Evolutionary conservation across 2,888 invertebrate species (phyloP).

Genomic region (Chloromyia formosa): DNA sequence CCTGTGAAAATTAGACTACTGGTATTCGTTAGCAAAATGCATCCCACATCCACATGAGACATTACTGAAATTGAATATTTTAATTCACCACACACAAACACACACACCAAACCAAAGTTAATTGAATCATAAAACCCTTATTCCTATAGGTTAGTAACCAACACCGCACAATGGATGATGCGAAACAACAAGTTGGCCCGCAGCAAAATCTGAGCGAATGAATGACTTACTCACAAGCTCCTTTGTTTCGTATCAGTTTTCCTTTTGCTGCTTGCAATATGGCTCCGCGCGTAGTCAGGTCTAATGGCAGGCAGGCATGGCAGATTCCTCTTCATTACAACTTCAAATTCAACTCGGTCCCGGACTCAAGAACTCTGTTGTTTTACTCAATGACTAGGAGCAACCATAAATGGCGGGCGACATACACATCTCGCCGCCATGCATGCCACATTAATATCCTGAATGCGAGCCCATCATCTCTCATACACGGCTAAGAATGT

Average conservation of each 20-base stretch:
- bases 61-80: constrained; percentile 33
- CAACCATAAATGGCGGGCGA: constrained; percentile 35
- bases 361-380: constrained; percentile 5
- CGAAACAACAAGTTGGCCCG: constrained; percentile 43
- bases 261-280: constrained; percentile 3
- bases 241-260: constrained; percentile 28
- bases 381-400: constrained; percentile 21
- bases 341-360: constrained; percentile 13
- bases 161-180: constrained; percentile 9
- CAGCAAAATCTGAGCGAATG: constrained; percentile 35
- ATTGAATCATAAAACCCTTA: constrained; percentile 35
- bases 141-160: constrained; percentile 25
- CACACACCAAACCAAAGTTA: constrained; percentile 20
- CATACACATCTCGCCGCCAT: neutral
- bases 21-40: too few relatives aligned
- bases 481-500: constrained; percentile 27
- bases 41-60: neutral
- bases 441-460: too few relatives aligned
- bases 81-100: neutral
- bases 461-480: neutral
- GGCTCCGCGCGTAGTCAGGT: neutral
- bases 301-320: neutral
- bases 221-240: constrained; percentile 18
- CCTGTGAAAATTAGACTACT: too few relatives aligned
- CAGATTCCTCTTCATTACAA: constrained; percentile 19